Conservation (phyloP, 2,113 vertebrate species). For the Podarcis cretensis region DNA sequence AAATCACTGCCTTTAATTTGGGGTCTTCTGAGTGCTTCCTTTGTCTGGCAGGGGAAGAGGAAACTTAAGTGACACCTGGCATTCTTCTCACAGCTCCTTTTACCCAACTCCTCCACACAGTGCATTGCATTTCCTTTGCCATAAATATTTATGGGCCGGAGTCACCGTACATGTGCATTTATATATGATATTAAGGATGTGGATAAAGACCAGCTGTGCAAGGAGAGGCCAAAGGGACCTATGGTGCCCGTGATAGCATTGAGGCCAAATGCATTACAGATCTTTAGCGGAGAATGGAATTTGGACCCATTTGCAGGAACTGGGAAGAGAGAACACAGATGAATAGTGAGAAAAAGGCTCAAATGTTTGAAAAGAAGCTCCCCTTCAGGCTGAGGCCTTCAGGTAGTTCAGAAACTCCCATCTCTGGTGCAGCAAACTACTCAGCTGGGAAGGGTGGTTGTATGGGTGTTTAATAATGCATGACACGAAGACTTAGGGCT, state of each 20-base stretch:
- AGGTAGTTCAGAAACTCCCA: not conserved
- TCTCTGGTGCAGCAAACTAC: not conserved
- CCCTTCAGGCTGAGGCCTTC: slow-evolving; percentile 27
- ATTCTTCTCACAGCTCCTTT: slow-evolving; percentile 1
- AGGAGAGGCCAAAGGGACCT: slow-evolving; percentile 17
- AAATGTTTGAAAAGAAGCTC: slow-evolving; percentile 10
- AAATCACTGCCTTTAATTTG: accelerated
- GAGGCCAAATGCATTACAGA: not conserved
- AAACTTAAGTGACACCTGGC: not conserved
- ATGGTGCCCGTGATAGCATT: not conserved
- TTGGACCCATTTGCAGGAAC: not conserved
- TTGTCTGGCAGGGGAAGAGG: not conserved
- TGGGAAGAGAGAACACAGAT: accelerated
- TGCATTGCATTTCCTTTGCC: slow-evolving; percentile 43
- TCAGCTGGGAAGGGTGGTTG: slow-evolving; percentile 55
- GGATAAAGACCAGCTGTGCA: slow-evolving; percentile 39
- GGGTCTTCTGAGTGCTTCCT: not conserved
- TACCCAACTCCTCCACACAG: slow-evolving; percentile 38
- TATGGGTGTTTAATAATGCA: slow-evolving; percentile 58
- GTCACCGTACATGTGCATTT: slow-evolving; percentile 22
- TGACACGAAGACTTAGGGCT: slow-evolving; percentile 38
- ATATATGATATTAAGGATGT: not conserved
- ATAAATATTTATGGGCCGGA: slow-evolving; percentile 64
- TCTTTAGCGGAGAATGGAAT: slow-evolving; percentile 5
- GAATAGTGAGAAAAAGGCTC: slow-evolving; percentile 11